Base-by-base conservation (phyloP, 2,888 invertebrate genomes). In the Cyaniris semiargus region DNA sequence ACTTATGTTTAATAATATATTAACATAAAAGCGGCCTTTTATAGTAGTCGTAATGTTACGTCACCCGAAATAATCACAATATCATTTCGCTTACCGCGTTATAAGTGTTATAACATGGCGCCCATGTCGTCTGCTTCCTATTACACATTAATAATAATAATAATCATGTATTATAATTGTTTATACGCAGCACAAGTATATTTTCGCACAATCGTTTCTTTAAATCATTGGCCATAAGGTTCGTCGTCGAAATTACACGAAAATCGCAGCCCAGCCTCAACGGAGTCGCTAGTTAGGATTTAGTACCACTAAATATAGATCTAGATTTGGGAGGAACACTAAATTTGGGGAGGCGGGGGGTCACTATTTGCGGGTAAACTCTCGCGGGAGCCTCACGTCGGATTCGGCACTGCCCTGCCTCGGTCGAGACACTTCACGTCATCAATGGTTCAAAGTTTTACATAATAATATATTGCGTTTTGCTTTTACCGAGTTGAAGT, bases 121-220 rank as follows among this genome's bases (percentile, higher is more conserved):
- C 15, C 53, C 44, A 18, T 74, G 15, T 66, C 10, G 53, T 74
- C 31, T 21, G 71, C 38, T 48, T 74, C 15, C 44, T 53, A 23
- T 48, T 74, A 74, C 27, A n/a, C n/a, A n/a, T n/a, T n/a, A n/a
- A n/a, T 74, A 27, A 44, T 15, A 70, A 18, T 23, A 71, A 21
- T 34, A 31, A 27, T 27, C n/a, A n/a, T 71, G 48, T 53, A 74
- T 53, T 74, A 74, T 71, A 23, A 38, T 71, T 38, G n/a, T 34
- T 38, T 27, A 74, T 74, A 48, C 21, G 48, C 53, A 53, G 74
- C 74, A 74, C 74, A 74, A 74, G 23, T 74, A 27, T 74, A 23
- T 53, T 74, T 74, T 74, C 74, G 74, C 74, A 74, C 74, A 74
- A 74, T 53, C 27, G 27, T 74, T 74, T 38, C 48, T 13, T 7